A percentile compares a stretch with the other conserved stretches of the same genome.
Conservation (phyloP, 2,797 vertebrate genomes). For the Oreortyx pictus region DNA sequence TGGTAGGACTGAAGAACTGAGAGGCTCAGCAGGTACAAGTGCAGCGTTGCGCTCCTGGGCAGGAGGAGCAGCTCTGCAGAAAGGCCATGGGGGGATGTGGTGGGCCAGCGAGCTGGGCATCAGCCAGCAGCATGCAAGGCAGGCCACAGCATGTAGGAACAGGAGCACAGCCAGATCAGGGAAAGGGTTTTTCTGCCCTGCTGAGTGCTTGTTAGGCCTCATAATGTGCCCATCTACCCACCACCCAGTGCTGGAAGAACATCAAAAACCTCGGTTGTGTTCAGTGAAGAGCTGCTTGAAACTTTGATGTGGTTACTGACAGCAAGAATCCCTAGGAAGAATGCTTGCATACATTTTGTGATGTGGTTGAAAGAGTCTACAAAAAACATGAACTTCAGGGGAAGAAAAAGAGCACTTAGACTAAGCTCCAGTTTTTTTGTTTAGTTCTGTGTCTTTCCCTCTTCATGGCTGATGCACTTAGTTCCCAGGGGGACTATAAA, state of each 20-base stretch:
- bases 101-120: accelerated
- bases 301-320: neutral
- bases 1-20: neutral
- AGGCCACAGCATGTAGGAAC: accelerated
- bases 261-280: neutral
- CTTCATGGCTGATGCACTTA: neutral
- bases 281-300: neutral
- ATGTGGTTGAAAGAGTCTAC: neutral
- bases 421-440: neutral
- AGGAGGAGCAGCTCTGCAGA: neutral
- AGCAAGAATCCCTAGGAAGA: neutral
- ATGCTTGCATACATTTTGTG: neutral
- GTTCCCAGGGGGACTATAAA: neutral
- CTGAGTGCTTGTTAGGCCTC: neutral
- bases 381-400: neutral
- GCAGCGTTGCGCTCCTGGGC: too few species aligned
- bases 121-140: neutral
- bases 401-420: neutral
- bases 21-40: neutral
- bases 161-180: accelerated
- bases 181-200: neutral
- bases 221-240: neutral
- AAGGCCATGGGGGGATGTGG: accelerated
- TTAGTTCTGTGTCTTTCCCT: neutral
- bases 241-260: neutral